These are phyloP conservation scores for Malurus melanocephalus DNA, from an alignment of 2,113 vertebrate genomes.

Conservation along the genomic window DNA sequence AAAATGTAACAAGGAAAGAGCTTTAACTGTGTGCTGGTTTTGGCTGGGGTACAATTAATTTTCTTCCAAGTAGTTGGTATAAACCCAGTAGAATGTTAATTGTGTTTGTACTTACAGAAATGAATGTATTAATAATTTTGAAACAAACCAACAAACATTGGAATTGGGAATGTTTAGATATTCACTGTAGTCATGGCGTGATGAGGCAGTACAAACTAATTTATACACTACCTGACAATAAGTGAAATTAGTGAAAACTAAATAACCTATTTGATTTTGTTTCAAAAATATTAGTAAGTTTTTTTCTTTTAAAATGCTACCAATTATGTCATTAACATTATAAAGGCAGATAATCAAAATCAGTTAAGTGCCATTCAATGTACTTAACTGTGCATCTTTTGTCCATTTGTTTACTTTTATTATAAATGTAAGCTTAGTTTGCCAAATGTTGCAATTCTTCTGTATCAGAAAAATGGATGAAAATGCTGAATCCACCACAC, in stretches of 20 bases:
- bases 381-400: neutral
- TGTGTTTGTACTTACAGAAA: neutral
- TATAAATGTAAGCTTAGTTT: neutral
- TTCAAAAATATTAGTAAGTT: neutral
- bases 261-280: neutral
- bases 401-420: neutral
- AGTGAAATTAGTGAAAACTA: neutral
- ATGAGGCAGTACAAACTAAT: neutral
- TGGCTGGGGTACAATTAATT: neutral
- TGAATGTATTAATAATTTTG: neutral
- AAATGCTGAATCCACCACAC: neutral
- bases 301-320: neutral
- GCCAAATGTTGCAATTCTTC: neutral
- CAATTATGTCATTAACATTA: neutral
- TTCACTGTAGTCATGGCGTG: neutral
- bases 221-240: neutral
- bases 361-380: neutral
- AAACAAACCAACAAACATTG: neutral
- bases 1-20: neutral
- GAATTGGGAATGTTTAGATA: neutral
- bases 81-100: neutral
- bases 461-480: neutral
- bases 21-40: neutral
- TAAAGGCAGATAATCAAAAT: neutral
- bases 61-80: neutral